These are phyloP conservation scores for Cheilosia variabilis DNA, from an alignment of 2,888 invertebrate species.

Conservation along the genomic window DNA sequence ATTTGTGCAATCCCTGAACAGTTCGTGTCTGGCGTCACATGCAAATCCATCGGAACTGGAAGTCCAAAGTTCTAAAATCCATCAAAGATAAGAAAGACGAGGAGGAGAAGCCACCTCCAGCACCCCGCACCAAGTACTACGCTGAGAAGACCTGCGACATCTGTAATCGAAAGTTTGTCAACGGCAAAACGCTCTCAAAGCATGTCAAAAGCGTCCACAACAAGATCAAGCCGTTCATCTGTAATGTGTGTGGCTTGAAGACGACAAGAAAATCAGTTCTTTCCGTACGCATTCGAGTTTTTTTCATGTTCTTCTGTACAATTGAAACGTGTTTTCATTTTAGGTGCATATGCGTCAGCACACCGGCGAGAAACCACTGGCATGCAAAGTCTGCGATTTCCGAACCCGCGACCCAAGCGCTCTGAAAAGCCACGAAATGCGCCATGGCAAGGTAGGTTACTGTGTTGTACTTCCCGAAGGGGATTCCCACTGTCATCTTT, in stretches of 20 bases:
- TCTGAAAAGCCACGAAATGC: conserved; percentile 87
- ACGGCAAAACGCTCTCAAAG: conserved; percentile 87
- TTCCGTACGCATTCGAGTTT: conserved; percentile 82
- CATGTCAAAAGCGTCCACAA: conserved; percentile 90
- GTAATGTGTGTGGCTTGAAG: conserved; percentile 90
- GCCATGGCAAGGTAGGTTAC: conserved; percentile 84
- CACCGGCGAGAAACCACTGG: conserved; percentile 91
- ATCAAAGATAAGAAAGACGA: conserved; percentile 75
- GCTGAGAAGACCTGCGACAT: conserved; percentile 88
- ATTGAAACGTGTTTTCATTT: conserved; percentile 58
- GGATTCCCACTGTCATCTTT: conserved; percentile 6
- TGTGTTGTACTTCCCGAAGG: not conserved
- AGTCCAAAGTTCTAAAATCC: conserved; percentile 79
- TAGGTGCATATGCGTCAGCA: conserved; percentile 90
- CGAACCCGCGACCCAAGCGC: conserved; percentile 91
- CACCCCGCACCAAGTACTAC: conserved; percentile 84
- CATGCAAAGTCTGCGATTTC: conserved; percentile 88
- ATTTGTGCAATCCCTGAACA: conserved; percentile 61
- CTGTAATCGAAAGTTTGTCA: conserved; percentile 88
- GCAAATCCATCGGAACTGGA: conserved; percentile 85
- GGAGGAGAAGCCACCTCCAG: conserved; percentile 61
- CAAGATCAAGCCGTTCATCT: conserved; percentile 89
- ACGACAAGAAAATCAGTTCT: conserved; percentile 89
- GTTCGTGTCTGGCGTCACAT: conserved; percentile 87
- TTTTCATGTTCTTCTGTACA: not conserved